Evolutionary conservation across 2,113 vertebrate species (phyloP).

Genomic region (Hydrochoerus hydrochaeris): DNA sequence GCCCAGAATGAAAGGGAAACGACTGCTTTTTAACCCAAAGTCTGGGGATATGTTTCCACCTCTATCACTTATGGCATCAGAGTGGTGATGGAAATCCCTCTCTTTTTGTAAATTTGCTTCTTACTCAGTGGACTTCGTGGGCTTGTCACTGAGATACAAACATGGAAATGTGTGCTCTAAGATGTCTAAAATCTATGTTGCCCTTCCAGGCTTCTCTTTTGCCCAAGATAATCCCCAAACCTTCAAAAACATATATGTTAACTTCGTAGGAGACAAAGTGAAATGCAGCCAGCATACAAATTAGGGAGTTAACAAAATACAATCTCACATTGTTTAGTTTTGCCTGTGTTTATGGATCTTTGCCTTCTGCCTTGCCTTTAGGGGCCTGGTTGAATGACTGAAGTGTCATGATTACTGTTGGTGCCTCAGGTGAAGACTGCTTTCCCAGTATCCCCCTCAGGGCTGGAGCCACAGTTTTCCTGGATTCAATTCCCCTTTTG

Average conservation of each 20-base stretch:
- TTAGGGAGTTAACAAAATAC: neutral
- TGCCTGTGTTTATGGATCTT: neutral
- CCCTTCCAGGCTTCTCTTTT: neutral
- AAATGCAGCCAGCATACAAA: neutral
- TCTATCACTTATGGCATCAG: no score
- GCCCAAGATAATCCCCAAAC: neutral
- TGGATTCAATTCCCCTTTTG: neutral
- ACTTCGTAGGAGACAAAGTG: neutral
- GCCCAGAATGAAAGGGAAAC: neutral
- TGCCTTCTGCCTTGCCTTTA: neutral
- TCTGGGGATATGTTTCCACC: neutral
- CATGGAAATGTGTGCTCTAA: neutral
- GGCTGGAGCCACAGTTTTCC: neutral
- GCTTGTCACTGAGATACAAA: rapidly evolving
- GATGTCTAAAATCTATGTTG: rapidly evolving
- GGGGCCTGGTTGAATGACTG: neutral
- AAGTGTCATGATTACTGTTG: neutral
- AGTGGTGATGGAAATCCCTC: rapidly evolving
- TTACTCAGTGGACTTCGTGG: neutral
- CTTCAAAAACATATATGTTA: neutral
- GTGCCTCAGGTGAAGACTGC: neutral
- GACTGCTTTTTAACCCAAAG: neutral
- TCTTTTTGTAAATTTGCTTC: neutral
- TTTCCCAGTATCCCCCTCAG: neutral
- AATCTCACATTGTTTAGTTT: neutral